These are phyloP conservation scores for Uria lomvia DNA, from an alignment of 2,113 vertebrate genomes.

Conservation along the genomic window DNA sequence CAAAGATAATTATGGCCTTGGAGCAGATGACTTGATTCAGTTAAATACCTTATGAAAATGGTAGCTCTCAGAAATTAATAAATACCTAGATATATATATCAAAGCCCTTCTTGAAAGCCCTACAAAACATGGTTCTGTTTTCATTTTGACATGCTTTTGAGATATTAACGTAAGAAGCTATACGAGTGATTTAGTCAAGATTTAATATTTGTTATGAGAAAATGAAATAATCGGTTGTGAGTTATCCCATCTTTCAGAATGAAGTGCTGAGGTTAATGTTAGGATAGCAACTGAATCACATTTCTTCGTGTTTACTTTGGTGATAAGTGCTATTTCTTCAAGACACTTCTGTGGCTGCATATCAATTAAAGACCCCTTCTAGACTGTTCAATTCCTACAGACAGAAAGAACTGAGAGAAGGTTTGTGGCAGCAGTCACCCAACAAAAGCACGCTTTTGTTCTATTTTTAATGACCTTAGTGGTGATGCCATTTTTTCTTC, in stretches of 20 bases:
- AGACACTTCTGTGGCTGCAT: background rate
- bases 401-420: background rate
- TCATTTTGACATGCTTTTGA: background rate
- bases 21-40: background rate
- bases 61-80: background rate
- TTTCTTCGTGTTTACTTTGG: background rate
- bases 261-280: background rate
- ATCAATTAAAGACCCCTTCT: background rate
- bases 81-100: background rate
- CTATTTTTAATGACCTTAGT: background rate
- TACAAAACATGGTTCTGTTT: background rate
- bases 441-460: background rate
- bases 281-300: background rate
- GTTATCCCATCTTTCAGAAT: background rate
- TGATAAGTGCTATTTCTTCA: background rate
- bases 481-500: background rate
- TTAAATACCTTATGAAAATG: background rate
- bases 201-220: background rate
- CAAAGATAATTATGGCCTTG: background rate
- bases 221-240: background rate
- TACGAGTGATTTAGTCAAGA: background rate
- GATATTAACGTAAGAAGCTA: background rate
- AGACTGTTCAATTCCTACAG: background rate
- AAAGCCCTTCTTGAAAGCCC: background rate
- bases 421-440: background rate